Percentiles rank a stretch among this genome's conserved stretches.
Conservation (phyloP, 2,888 invertebrate species). For the Lucinisca nassula region DNA sequence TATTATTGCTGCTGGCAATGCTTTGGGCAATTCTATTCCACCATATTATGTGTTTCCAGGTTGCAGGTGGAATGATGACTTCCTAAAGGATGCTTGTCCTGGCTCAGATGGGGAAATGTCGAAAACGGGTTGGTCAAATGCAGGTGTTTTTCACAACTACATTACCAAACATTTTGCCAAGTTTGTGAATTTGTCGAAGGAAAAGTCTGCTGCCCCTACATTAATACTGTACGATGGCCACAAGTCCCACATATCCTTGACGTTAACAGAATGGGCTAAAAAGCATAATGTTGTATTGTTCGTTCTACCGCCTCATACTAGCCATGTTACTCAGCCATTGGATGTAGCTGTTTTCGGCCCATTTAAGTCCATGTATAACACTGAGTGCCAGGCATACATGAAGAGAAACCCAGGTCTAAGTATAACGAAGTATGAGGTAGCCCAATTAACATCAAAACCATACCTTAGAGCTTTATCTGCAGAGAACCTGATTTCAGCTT, state of each 20-base stretch:
- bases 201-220: background rate
- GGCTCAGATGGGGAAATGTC: constrained; percentile 38
- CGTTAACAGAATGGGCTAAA: constrained; percentile 4
- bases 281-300: background rate
- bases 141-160: constrained; percentile 43
- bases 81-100: constrained; percentile 7
- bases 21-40: constrained; percentile 38
- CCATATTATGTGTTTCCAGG: constrained; percentile 38
- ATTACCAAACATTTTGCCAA: constrained; percentile 33
- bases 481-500: constrained; percentile 49
- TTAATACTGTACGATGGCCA: constrained; percentile 38
- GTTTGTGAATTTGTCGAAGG: constrained; percentile 13
- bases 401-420: constrained; percentile 34
- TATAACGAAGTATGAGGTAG: constrained; percentile 52
- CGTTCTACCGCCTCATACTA: background rate
- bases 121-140: constrained; percentile 52
- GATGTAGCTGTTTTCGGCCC: background rate
- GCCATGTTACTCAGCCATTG: background rate
- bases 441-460: constrained; percentile 38
- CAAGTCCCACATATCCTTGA: background rate
- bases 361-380: constrained; percentile 25
- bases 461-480: constrained; percentile 46
- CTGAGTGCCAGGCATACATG: constrained; percentile 52
- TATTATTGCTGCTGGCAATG: constrained; percentile 50
- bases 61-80: constrained; percentile 32